Conservation (phyloP, 23 tunicate species). For the Ciona savignyi region DNA sequence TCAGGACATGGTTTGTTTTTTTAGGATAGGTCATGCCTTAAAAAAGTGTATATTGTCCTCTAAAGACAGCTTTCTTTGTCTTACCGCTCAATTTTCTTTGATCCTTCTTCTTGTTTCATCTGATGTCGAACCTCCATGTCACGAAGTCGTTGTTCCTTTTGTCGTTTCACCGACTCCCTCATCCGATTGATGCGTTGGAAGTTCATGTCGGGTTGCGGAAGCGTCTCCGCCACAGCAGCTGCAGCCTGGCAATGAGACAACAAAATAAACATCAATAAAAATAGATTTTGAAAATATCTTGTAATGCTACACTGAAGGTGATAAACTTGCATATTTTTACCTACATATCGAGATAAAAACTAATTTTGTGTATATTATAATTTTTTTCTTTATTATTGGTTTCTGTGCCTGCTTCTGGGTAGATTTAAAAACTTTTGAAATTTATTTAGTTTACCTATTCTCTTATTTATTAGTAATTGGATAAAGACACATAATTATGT, state of each 20-base stretch:
- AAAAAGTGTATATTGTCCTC: too few species aligned
- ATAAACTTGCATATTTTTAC: background rate
- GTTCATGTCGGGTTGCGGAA: constrained; percentile 92
- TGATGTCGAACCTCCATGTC: constrained; percentile 53
- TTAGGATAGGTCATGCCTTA: too few species aligned
- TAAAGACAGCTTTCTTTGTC: too few species aligned
- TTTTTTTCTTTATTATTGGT: background rate
- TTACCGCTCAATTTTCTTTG: constrained; percentile 63
- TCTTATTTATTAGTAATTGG: too few species aligned
- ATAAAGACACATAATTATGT: too few species aligned
- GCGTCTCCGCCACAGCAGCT: constrained; percentile 54
- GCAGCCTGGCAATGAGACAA: constrained; percentile 45
- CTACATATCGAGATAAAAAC: too few species aligned
- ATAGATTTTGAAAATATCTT: background rate
- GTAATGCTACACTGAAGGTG: background rate
- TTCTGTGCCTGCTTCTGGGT: too few species aligned
- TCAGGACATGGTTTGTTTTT: too few species aligned
- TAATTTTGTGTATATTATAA: background rate
- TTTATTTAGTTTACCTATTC: too few species aligned
- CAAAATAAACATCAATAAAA: background rate
- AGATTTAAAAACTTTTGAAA: too few species aligned
- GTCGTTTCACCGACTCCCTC: constrained; percentile 80
- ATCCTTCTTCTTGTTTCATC: constrained; percentile 72
- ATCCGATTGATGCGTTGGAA: constrained; percentile 56
- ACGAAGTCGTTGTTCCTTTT: constrained; percentile 41